Evolutionary conservation across 2,113 vertebrate species (phyloP).

Genomic region (Buteo buteo): DNA sequence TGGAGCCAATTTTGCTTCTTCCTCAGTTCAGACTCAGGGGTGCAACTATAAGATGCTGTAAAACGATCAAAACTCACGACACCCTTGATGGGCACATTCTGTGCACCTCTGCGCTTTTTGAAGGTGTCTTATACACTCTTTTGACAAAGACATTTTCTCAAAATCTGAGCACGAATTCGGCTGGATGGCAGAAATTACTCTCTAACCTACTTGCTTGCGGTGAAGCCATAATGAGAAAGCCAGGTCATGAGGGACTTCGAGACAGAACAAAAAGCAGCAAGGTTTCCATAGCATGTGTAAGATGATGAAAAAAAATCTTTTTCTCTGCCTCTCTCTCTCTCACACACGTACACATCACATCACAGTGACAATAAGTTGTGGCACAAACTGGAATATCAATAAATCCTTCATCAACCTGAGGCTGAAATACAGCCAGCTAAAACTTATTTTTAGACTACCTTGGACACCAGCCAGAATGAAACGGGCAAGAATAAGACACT

Average conservation of each 20-base stretch:
- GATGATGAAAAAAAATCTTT: background rate
- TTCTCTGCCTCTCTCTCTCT: background rate
- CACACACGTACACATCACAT: background rate
- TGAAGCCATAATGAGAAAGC: background rate
- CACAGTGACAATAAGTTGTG: conserved; percentile 46
- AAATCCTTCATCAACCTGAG: conserved; percentile 63
- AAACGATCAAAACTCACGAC: background rate
- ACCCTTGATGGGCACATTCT: background rate
- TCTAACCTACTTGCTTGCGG: background rate
- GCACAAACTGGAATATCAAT: conserved; percentile 66
- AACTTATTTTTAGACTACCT: conserved; percentile 37
- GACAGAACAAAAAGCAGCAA: conserved; percentile 32
- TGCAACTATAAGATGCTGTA: background rate
- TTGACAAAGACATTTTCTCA: background rate
- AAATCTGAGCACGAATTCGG: background rate
- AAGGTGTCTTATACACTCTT: background rate
- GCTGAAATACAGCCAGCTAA: conserved; percentile 53
- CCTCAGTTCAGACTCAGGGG: background rate
- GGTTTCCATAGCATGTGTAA: background rate
- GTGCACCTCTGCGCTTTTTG: background rate
- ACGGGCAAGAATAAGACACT: conserved; percentile 74
- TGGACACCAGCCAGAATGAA: conserved; percentile 77
- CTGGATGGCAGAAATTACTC: background rate
- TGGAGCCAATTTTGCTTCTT: background rate
- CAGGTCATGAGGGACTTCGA: background rate